Evolutionary conservation across 2,113 vertebrate species (phyloP), one percentile per base, ranked within the genome.

Genomic region (Cyanoliseus patagonus): DNA sequence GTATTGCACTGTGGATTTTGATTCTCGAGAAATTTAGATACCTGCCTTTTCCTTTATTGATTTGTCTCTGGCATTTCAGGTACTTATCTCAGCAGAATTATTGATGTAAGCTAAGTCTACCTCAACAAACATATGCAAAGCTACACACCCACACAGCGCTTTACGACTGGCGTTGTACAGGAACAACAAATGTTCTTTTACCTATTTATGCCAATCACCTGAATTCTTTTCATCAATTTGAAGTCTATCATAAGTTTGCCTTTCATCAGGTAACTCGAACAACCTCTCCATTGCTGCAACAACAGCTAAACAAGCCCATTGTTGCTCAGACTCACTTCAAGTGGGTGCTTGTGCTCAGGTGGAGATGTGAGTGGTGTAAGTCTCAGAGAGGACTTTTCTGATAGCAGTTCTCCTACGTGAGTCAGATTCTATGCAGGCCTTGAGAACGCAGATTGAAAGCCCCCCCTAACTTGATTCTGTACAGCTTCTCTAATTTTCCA

Each of bases 71-170:
- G n/a, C 42, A 74, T 80, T 93, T 49, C 67, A 86, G 78, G 23
- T 88, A 46, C 63, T 91, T 80, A 77, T 69, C 70, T 85, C 74
- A 87, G 84, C 72, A 88, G 78, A 94, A 82, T 90, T 88, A 94
- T 25, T 89, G 89, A 73, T 62, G 83, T 67, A 63, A 74, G 30
- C 42, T 72, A 89, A 91, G 78, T 53, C 39, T 92, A 37, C 62
- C 57, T 46, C 81, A 95, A 74, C 46, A 82, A 92, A 88, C 24
- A 25, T 15, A 39, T 7, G 5, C 73, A 87, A 73, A 88, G 55
- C 80, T 92, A 30, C 39, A 55, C 77, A 84, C 81, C 57, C 72
- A 91, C 72, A 35, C 25, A 69, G 39, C 53, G 66, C 73, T 91
- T 92, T 85, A 70, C 83, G 52, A 62, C 84, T 67, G 81, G 47